A percentile compares a stretch with the other conserved stretches of the same genome.
Evolutionary conservation across 2,113 vertebrate species (phyloP).

Genomic region (Dicerorhinus sumatrensis): DNA sequence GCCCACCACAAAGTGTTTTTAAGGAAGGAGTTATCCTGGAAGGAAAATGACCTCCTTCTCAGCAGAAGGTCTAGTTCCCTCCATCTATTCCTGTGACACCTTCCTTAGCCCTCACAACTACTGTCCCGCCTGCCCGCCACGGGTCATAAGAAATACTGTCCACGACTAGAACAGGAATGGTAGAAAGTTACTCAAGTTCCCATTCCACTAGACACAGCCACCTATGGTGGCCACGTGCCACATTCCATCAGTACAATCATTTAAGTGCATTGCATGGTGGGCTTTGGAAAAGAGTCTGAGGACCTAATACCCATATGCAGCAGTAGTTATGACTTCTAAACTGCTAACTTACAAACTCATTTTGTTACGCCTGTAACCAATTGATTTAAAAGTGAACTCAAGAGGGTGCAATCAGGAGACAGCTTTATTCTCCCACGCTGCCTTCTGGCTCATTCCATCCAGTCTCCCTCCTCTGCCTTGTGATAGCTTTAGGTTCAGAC

Average conservation of each 20-base stretch:
- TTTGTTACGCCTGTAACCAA: background rate
- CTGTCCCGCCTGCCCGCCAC: background rate
- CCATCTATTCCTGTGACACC: background rate
- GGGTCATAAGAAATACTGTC: background rate
- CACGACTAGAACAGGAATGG: background rate
- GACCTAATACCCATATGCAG: background rate
- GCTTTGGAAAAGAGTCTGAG: background rate
- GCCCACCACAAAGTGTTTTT: background rate
- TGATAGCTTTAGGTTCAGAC: background rate
- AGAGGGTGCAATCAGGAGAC: background rate
- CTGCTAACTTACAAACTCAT: background rate
- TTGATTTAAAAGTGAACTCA: background rate
- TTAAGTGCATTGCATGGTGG: background rate
- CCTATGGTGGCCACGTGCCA: rapidly evolving
- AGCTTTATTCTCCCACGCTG: background rate
- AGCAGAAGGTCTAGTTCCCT: background rate
- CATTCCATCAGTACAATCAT: background rate
- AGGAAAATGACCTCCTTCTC: background rate
- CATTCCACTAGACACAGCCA: background rate
- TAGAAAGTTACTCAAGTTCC: background rate
- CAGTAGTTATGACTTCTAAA: background rate
- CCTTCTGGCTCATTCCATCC: background rate
- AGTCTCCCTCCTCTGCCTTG: background rate
- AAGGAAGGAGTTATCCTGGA: background rate
- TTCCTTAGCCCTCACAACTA: background rate